Evolutionary conservation across 1,140 invertebrate genomes (phyloP).

Genomic region (Platyura marginata): DNA sequence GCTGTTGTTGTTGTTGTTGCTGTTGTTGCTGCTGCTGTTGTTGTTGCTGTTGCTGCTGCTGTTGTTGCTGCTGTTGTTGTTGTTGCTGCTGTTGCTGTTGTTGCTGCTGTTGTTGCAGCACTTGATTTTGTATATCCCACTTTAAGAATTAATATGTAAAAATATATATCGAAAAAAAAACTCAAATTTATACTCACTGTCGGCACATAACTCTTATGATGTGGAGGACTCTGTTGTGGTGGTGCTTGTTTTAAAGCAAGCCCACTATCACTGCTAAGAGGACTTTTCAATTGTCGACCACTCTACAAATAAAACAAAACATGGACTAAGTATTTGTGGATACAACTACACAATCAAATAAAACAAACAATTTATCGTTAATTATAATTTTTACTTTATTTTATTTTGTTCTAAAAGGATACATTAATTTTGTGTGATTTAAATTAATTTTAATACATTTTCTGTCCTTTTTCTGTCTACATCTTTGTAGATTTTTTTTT

Average conservation of each 20-base stretch:
- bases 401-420: no score
- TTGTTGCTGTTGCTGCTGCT: slow-evolving; percentile 19
- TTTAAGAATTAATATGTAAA: no score
- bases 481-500: no score
- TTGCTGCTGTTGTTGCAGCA: slow-evolving; percentile 24
- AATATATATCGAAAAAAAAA: slow-evolving; percentile 3
- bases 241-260: slow-evolving; percentile 24
- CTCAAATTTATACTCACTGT: slow-evolving; percentile 25
- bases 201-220: slow-evolving; percentile 34
- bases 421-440: no score
- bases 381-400: no score
- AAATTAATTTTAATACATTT: no score
- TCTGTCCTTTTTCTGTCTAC: no score
- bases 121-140: slow-evolving; percentile 27
- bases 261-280: slow-evolving; percentile 28
- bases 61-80: slow-evolving; percentile 16
- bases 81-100: slow-evolving; percentile 11
- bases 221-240: slow-evolving; percentile 34
- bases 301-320: background rate
- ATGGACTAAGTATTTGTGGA: no score
- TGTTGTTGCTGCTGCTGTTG: slow-evolving; percentile 12
- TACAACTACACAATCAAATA: no score
- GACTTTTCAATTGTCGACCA: slow-evolving; percentile 29
- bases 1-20: slow-evolving; percentile 17
- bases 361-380: no score